Conservation (phyloP, 2,797 vertebrate genomes). For the Sylvia borin region DNA sequence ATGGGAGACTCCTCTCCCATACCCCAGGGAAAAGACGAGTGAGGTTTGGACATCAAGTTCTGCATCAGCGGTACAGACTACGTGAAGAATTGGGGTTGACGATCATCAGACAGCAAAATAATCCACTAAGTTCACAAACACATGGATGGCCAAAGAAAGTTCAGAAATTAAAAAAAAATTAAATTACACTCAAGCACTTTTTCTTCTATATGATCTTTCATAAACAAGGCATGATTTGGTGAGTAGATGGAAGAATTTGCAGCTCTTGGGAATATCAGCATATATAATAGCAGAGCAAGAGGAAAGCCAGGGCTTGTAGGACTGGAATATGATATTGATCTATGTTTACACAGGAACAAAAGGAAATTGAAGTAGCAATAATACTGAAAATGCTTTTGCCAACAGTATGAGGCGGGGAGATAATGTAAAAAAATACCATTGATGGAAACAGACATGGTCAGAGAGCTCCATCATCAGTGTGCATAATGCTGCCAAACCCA, state of each 20-base stretch:
- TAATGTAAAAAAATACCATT: background rate
- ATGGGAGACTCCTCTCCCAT: background rate
- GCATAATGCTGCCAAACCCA: background rate
- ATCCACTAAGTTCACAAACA: background rate
- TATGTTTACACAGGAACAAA: background rate
- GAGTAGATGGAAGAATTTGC: background rate
- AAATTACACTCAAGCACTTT: background rate
- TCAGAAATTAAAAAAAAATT: background rate
- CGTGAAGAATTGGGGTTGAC: background rate
- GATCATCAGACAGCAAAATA: background rate
- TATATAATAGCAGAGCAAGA: background rate
- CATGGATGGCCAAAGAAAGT: background rate
- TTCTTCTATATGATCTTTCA: background rate
- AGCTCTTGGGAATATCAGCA: background rate
- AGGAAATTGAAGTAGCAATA: background rate
- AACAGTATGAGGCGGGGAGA: background rate
- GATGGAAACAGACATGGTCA: background rate
- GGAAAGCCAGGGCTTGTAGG: background rate
- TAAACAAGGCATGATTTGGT: background rate
- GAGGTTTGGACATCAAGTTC: background rate
- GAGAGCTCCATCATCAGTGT: background rate
- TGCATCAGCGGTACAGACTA: background rate
- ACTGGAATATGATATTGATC: background rate
- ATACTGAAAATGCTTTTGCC: background rate
- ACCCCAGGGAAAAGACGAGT: background rate